Evolutionary conservation across 2,113 vertebrate genomes (phyloP).

Genomic region (Lamprotornis superbus): DNA sequence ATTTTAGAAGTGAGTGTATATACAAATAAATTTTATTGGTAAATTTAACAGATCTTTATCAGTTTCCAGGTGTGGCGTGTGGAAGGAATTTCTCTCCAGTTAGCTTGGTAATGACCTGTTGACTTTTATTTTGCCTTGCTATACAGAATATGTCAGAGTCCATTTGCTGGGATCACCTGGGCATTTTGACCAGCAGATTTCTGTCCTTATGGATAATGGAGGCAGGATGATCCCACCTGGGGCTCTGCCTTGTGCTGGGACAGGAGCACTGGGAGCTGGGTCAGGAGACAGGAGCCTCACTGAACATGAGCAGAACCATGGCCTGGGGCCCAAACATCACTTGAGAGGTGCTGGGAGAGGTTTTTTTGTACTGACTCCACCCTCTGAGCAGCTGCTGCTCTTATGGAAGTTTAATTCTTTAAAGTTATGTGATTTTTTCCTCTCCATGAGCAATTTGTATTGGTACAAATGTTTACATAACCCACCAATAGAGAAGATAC

Average conservation of each 20-base stretch:
- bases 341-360: background rate
- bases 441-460: rapidly evolving
- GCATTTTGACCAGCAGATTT: background rate
- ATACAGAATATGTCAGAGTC: background rate
- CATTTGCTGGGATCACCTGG: background rate
- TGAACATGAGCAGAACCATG: background rate
- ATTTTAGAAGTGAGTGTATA: background rate
- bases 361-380: background rate
- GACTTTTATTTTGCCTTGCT: background rate
- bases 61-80: rapidly evolving
- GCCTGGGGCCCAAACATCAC: background rate
- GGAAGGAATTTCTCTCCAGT: background rate
- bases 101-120: background rate
- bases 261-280: background rate
- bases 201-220: background rate
- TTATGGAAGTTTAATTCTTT: background rate
- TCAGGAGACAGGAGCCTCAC: background rate
- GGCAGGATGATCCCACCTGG: background rate
- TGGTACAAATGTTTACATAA: background rate
- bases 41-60: background rate
- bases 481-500: background rate
- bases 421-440: background rate
- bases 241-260: background rate
- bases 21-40: background rate
- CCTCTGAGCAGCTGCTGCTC: background rate